These are phyloP conservation scores for Mastomys coucha DNA, from an alignment of 2,113 vertebrate species.

Conservation along the genomic window DNA sequence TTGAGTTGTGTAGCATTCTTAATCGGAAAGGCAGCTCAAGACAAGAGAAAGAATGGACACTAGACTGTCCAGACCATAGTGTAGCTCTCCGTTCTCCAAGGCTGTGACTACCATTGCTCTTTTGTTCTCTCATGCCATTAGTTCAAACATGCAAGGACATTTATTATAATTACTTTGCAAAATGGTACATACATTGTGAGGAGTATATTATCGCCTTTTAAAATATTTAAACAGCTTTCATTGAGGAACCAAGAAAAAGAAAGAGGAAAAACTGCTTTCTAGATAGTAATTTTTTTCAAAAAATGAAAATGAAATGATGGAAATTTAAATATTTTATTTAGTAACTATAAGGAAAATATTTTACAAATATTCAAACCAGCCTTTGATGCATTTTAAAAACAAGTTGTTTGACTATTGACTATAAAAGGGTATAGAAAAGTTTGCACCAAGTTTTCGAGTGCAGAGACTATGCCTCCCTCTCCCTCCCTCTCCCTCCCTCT, in stretches of 20 bases:
- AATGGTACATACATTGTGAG: not conserved
- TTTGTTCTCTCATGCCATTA: not conserved
- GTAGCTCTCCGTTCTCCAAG: not conserved
- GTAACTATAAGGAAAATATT: not conserved
- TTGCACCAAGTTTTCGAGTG: rapidly evolving
- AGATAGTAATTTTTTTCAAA: conserved; percentile 19
- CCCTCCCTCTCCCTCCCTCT: no score
- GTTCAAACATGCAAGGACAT: not conserved
- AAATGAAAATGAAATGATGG: conserved; percentile 33
- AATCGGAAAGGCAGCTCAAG: not conserved
- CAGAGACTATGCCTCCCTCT: rapidly evolving
- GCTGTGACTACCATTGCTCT: not conserved
- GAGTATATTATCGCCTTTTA: not conserved
- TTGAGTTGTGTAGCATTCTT: not conserved
- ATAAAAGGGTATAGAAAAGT: not conserved
- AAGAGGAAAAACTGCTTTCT: not conserved
- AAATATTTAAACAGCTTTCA: not conserved
- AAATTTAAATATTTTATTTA: not conserved
- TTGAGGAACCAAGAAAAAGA: not conserved
- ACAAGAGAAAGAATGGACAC: not conserved
- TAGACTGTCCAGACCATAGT: not conserved
- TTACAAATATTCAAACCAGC: not conserved
- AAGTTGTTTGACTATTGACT: not conserved
- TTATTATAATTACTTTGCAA: not conserved
- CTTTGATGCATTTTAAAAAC: not conserved